Evolutionary conservation across 2,888 invertebrate genomes (phyloP), one percentile per base, ranked within the genome.

Genomic region (Terebella lapidaria): DNA sequence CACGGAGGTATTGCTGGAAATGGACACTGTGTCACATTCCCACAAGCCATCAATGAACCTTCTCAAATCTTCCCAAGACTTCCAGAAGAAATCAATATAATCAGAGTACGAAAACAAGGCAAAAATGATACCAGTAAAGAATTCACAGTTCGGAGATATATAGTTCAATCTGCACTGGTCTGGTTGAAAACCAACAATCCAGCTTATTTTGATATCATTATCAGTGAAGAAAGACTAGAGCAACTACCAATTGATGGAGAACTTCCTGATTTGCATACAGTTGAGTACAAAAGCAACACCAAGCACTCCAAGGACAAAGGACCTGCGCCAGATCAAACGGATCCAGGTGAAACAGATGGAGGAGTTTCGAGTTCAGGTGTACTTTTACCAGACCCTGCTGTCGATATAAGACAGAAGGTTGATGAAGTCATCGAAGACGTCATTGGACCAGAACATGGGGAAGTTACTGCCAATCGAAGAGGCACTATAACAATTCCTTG

Each of bases 41-140:
- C n/a, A n/a, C n/a, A n/a, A n/a, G n/a, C n/a, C n/a, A n/a, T n/a
- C n/a, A n/a, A n/a, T n/a, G n/a, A n/a, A n/a, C n/a, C n/a, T n/a
- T n/a, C n/a, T n/a, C n/a, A n/a, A n/a, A n/a, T n/a, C n/a, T n/a
- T n/a, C n/a, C n/a, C n/a, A n/a, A n/a, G n/a, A n/a, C n/a, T n/a
- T n/a, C 61, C 63, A 25, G 18, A 58, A 18, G 65, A 67, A 59
- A 62, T 61, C 24, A 47, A 60, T 52, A 56, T 64, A 24, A 53
- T 64, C 20, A 59, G 52, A 54, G 59, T 64, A 4, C 2, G 59
- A 45, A 65, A n/a, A n/a, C n/a, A n/a, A n/a, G n/a, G n/a, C n/a
- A n/a, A n/a, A n/a, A n/a, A n/a, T n/a, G n/a, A n/a, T n/a, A n/a
- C n/a, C n/a, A n/a, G n/a, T n/a, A n/a, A n/a, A n/a, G n/a, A n/a